Conservation (phyloP, 2,113 vertebrate genomes). For the Sula dactylatra region DNA sequence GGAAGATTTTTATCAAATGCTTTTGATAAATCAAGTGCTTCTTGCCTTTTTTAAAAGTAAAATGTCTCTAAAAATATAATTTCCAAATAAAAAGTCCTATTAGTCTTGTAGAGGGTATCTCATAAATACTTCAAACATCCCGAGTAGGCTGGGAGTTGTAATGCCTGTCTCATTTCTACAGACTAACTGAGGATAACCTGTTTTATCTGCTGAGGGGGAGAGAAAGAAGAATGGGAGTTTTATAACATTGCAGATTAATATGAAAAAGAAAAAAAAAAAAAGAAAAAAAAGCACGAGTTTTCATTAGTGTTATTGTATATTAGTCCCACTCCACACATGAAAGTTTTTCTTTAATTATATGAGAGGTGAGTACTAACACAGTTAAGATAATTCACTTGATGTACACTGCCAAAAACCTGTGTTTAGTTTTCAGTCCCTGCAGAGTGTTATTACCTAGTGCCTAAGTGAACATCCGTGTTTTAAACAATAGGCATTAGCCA, state of each 20-base stretch:
- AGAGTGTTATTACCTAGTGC: slow-evolving; percentile 13
- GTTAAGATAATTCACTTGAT: slow-evolving; percentile 39
- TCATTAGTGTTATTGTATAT: slow-evolving; percentile 9
- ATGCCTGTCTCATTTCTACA: not conserved
- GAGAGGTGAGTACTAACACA: slow-evolving; percentile 29
- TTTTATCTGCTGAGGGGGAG: not conserved
- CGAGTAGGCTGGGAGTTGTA: not conserved
- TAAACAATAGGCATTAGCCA: slow-evolving; percentile 52
- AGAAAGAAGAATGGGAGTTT: not conserved
- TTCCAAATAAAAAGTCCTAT: not conserved
- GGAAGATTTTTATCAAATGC: not conserved
- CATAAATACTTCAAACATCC: slow-evolving; percentile 22
- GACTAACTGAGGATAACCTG: not conserved
- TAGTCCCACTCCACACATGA: not conserved
- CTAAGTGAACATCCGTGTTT: slow-evolving; percentile 41
- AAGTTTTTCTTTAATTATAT: slow-evolving; percentile 35
- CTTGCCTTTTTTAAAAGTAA: not conserved
- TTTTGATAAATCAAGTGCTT: not conserved
- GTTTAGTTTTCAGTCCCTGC: slow-evolving; percentile 36
- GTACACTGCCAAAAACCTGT: slow-evolving; percentile 47
- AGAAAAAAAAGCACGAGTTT: not conserved
- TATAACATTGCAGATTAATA: not conserved
- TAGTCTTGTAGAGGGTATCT: not conserved
- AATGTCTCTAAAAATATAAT: not conserved
- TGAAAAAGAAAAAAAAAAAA: not conserved